Evolutionary conservation across 2,888 invertebrate genomes (phyloP).

Genomic region (Fissipunctia ypsillon): DNA sequence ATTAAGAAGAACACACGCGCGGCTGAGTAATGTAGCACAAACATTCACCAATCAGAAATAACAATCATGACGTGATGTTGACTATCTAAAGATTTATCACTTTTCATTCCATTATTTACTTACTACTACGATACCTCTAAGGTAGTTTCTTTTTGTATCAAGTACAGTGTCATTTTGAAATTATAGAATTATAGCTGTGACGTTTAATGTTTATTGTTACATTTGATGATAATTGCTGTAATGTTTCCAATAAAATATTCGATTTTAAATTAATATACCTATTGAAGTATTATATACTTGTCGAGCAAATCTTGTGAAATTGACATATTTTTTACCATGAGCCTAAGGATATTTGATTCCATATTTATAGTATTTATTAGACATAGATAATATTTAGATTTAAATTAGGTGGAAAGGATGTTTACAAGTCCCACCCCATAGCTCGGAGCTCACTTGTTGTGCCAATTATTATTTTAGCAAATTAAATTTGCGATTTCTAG

Average conservation of each 20-base stretch:
- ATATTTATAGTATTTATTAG: conserved; percentile 11
- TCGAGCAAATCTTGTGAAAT: background rate
- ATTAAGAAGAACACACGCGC: background rate
- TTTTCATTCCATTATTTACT: background rate
- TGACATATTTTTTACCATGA: background rate
- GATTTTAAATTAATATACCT: background rate
- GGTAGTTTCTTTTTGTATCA: background rate
- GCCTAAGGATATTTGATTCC: conserved; percentile 10
- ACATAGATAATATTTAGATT: conserved; percentile 9
- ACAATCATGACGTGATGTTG: background rate
- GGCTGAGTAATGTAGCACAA: conserved; percentile 3
- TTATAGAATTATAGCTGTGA: too few relatives aligned
- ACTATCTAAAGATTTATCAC: background rate
- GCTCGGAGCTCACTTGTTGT: conserved; percentile 56
- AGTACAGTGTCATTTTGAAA: too few relatives aligned
- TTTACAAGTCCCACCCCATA: background rate
- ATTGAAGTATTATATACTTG: background rate
- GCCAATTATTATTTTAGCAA: conserved; percentile 61
- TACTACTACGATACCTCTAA: background rate
- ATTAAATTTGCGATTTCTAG: conserved; percentile 61
- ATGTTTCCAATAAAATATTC: conserved; percentile 3
- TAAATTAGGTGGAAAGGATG: conserved; percentile 36
- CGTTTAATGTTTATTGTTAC: too few relatives aligned
- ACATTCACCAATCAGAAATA: background rate
- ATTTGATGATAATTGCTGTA: background rate